phyloP scores from a whole-genome alignment of 92 coral and sea anemone genomes.

The Paragorgia papillata region DNA sequence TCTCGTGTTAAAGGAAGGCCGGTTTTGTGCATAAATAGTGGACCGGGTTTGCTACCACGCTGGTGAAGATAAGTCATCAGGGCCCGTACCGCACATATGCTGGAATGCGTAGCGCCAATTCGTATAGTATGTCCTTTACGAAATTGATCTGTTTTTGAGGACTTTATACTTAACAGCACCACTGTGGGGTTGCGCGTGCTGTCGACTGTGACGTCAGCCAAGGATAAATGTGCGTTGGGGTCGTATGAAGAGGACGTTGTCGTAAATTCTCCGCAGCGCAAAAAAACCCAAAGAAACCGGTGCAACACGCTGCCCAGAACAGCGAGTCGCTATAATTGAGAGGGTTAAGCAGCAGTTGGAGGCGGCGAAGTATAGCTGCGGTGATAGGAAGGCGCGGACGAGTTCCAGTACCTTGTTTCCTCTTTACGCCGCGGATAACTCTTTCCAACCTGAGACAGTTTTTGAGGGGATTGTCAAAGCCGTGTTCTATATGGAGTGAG shows the following conservation, averaged over 20 bases:
- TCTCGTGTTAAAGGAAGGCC: too few relatives aligned
- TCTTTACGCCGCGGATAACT: slow-evolving; percentile 58
- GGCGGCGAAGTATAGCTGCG: slow-evolving; percentile 46
- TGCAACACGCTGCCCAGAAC: slow-evolving; percentile 60
- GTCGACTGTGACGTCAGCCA: not conserved
- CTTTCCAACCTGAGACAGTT: slow-evolving; percentile 45
- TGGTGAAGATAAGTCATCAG: not conserved
- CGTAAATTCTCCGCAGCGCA: slow-evolving; percentile 41
- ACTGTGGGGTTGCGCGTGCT: not conserved
- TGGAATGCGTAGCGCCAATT: not conserved
- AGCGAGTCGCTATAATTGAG: slow-evolving; percentile 1
- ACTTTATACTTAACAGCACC: not conserved
- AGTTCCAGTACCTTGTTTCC: slow-evolving; percentile 37
- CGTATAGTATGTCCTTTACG: not conserved
- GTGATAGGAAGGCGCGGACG: slow-evolving; percentile 58
- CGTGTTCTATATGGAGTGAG: slow-evolving; percentile 50
- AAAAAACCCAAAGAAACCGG: slow-evolving; percentile 43
- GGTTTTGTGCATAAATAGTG: not conserved
- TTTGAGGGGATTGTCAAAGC: slow-evolving; percentile 46
- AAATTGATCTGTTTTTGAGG: slow-evolving; percentile 42
- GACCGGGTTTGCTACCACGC: not conserved
- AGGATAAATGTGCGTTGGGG: not conserved
- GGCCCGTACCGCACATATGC: not conserved
- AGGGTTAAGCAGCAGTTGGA: slow-evolving; percentile 26
- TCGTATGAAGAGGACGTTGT: not conserved